Evolutionary conservation across 2,113 vertebrate species (phyloP), one percentile per base, ranked within the genome.

Genomic region (Acanthisitta chloris): DNA sequence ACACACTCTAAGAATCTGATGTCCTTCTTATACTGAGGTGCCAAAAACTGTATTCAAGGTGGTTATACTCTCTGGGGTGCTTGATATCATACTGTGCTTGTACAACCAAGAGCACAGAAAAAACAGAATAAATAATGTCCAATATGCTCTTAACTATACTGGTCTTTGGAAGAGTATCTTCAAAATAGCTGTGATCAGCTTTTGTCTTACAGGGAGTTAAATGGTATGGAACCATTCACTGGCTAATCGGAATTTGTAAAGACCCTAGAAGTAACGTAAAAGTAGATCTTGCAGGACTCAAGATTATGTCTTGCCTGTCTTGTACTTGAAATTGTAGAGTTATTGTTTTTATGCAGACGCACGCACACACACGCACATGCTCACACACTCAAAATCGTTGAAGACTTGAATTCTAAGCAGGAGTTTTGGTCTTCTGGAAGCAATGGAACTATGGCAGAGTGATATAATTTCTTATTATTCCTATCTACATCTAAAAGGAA

Each of bases 361-460:
- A 25, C 6, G 4, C 3, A 10, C 6, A 42, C 5, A 12, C 6
- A 17, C 2, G 8, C 7, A 38, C 4, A 34, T 17, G 18, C 6
- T 29, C 11, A n/a, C 5, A 42, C 9, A 31, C 14, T 36, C 29
- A 65, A 26, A 70, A 45, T 31, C 9, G 33, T 4, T 20, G 10
- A 62, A 77, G 26, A 17, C 5, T 49, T 77, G 9, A 76, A 58
- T 58, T 83, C 17, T 5, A 4, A 38, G 17, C 3, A 55, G 42
- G 36, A 61, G 4, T 43, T 88, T 49, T 61, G 14, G 5, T 10
- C 8, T 57, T 43, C 12, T 52, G n/a, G 34, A 67, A 82, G 11
- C 19, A 57, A 48, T 26, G 24, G 8, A 86, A 62, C 8, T 34
- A 40, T 45, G 40, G 14, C 25, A 54, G 3, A 42, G 16, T 51